Conservation (phyloP, 2,797 vertebrate genomes). For the Loris lydekkerianus region DNA sequence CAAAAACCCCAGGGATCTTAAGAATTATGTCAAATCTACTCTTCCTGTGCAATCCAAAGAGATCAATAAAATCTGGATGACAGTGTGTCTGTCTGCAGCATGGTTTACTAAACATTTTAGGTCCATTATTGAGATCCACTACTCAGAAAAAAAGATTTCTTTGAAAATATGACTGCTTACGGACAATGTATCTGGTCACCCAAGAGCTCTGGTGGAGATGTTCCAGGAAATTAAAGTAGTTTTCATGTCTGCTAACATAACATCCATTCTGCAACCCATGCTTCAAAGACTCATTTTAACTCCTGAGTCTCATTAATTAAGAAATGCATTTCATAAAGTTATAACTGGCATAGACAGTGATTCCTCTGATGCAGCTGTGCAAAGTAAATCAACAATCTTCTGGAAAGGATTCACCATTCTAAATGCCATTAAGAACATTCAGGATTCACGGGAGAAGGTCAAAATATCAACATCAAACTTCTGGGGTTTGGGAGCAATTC, state of each 20-base stretch:
- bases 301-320: neutral
- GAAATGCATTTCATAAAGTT: neutral
- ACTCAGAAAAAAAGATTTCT: neutral
- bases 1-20: neutral
- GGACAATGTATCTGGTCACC: neutral
- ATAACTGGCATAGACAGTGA: neutral
- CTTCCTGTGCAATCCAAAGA: neutral
- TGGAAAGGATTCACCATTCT: neutral
- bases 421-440: neutral
- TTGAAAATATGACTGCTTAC: neutral
- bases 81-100: neutral
- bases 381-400: neutral
- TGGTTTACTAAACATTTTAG: neutral
- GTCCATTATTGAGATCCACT: neutral
- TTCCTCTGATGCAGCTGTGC: neutral
- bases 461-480: neutral
- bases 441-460: neutral
- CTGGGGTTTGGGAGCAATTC: neutral
- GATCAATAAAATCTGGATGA: neutral
- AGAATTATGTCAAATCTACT: neutral
- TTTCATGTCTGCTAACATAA: neutral
- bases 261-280: neutral
- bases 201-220: neutral
- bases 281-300: neutral
- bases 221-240: neutral